Base-by-base conservation (phyloP, 2,888 invertebrate genomes). In the Eupithecia subumbrata region DNA sequence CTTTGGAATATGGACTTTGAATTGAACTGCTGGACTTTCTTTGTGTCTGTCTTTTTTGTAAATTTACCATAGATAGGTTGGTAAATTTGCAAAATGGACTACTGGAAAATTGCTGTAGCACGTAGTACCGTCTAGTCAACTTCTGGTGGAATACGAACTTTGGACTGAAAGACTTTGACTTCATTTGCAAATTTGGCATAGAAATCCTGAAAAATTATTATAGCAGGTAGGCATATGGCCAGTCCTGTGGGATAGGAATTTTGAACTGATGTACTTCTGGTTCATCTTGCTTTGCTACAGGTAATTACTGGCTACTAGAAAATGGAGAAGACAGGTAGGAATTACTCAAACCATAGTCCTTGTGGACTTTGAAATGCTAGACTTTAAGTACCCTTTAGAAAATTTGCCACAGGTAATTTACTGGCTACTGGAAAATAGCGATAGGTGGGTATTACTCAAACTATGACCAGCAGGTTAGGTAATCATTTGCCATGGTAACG, bases 401-500 rank as follows among this genome's bases (percentile, higher is more conserved):
- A 18, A 52, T 52, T 8, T 52, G 7, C n/a, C 52, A 5, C 9
- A n/a, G 11, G n/a, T 52, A 56, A 22, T 22, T 56, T n/a, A 56
- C 56, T 22, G 12, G 30, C 30, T 30, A 30, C 16, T 16, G 34
- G 34, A 18, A 18, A 34, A 34, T 64, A 34, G 34, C 64, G 64
- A 64, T 64, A 64, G 64, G 64, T 34, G 60, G 12, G 40, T 74
- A 56, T 25, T 68, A 68, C 18, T 63, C 66, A 16, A 25, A 48
- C 72, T 64, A 18, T 30, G 45, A 67, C 11, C 14, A 45, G 40
- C n/a, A 67, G 11, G 66, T 67, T 64, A 67, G 66, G 73, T 66
- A 73, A 76, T 67, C 34, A 72, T 70, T 71, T 71, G 71, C 71
- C 66, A 70, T 72, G 72, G 69, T 66, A 64, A 60, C 71, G 45